Conservation (phyloP, 1,140 invertebrate genomes). For the Drosophila melanica region DNA sequence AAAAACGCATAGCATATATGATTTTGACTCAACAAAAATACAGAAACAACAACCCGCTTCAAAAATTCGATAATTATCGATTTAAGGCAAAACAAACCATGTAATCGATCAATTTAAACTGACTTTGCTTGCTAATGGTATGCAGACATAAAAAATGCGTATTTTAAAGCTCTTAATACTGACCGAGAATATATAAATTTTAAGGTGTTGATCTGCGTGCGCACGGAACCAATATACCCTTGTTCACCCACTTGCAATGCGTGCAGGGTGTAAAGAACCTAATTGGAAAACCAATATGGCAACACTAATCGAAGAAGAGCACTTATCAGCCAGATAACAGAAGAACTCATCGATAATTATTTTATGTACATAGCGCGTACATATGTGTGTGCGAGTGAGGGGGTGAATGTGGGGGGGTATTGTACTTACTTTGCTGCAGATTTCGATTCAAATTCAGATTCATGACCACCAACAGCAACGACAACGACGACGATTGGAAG, state of each 20-base stretch:
- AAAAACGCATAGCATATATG: too few species aligned
- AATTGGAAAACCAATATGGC: constrained; percentile 77
- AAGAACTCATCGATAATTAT: constrained; percentile 47
- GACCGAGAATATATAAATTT: too few species aligned
- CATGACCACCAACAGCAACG: constrained; percentile 45
- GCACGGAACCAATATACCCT: constrained; percentile 17
- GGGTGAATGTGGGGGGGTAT: not conserved
- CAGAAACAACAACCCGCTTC: not conserved
- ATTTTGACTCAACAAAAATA: constrained; percentile 29
- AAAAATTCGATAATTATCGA: too few species aligned
- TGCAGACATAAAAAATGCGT: too few species aligned
- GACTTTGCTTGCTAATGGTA: too few species aligned
- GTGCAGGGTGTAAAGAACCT: constrained; percentile 34
- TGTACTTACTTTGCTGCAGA: constrained; percentile 53
- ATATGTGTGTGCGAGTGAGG: constrained; percentile 1
- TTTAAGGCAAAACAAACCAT: too few species aligned
- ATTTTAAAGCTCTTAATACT: too few species aligned
- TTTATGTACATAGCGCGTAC: constrained; percentile 28
- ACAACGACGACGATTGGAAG: constrained; percentile 42
- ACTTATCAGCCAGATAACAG: constrained; percentile 58
- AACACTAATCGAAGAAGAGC: constrained; percentile 51
- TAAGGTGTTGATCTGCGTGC: too few species aligned
- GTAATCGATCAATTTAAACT: too few species aligned
- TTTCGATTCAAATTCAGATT: constrained; percentile 52
- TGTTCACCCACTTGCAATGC: too few species aligned